Evolutionary conservation across 2,113 vertebrate species (phyloP).

Genomic region (Nothoprocta perdicaria): DNA sequence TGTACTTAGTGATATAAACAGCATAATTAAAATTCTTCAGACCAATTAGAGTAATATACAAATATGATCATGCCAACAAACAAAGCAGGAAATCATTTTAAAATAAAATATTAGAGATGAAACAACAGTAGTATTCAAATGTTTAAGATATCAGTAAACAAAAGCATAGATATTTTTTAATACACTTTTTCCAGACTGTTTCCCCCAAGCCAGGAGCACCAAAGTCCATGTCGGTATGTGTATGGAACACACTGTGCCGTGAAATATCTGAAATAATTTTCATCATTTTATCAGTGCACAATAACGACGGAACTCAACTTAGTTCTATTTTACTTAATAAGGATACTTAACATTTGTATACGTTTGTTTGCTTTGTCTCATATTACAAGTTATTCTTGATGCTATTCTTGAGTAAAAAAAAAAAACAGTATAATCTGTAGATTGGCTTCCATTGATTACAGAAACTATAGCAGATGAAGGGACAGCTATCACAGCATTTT

Average conservation of each 20-base stretch:
- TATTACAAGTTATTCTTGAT: slow-evolving; percentile 20
- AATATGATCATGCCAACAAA: not conserved
- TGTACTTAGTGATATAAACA: not conserved
- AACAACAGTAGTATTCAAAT: not conserved
- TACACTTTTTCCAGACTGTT: not conserved
- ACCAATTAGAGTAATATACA: slow-evolving; percentile 7
- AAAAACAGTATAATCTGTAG: slow-evolving; percentile 62
- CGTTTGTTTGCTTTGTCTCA: not conserved
- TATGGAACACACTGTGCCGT: not conserved
- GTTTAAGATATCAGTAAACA: not conserved
- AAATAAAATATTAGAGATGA: not conserved
- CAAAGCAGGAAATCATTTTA: not conserved
- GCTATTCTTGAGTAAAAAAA: slow-evolving; percentile 23
- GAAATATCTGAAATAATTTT: not conserved
- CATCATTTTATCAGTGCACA: not conserved
- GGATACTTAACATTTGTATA: not conserved
- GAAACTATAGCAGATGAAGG: slow-evolving; percentile 74
- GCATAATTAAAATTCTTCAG: not conserved
- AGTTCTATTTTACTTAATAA: not conserved
- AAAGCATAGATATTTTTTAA: not conserved
- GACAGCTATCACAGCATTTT: slow-evolving; percentile 79
- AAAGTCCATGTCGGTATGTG: not conserved
- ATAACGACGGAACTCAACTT: not conserved
- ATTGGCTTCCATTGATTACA: slow-evolving; percentile 64
- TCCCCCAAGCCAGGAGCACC: not conserved